Evolutionary conservation across 2,113 vertebrate genomes (phyloP), one percentile per base, ranked within the genome.

Genomic region (Leucosticte australis): DNA sequence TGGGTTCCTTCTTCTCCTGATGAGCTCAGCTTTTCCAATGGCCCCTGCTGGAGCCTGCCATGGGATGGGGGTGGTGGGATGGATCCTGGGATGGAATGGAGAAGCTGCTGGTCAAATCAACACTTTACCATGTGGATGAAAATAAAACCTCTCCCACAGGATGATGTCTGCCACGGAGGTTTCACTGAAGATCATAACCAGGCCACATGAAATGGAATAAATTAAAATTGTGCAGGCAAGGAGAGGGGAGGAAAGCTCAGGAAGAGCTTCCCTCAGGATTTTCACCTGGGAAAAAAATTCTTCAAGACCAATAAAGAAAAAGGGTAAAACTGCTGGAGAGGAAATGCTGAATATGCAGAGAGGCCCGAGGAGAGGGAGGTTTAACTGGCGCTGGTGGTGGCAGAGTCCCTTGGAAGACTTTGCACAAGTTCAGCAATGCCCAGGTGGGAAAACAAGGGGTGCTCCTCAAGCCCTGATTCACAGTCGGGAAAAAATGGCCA

Each of bases 401-500:
- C 96, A 95, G 97, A 96, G 96, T 96, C 53, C 31, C 70, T 81
- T 97, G 97, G 93, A 96, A 97, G 97, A 97, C 97, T 97, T 96
- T 96, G 97, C 96, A 96, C 96, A 86, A 95, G 94, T 89, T 97
- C 95, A 87, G 94, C 93, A 92, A 97, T 96, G 96, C 96, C 97
- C 98, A 89, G 83, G 96, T 82, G 68, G 87, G 87, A 49, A 83
- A 93, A 78, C 1, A 22, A 68, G 60, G 27, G 94, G 18, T 75
- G 67, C 67, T 96, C 84, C 87, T 92, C 46, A 81, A 95, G 84
- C 84, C 95, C 94, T 73, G 87, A 86, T 79, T 62, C 53, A 88
- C 23, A 26, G 89, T 92, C 8, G 2, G 27, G 44, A 57, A 96
- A 92, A 85, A 90, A 91, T 37, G 75, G 90, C 93, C 69, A 80